These are phyloP conservation scores for Pithys albifrons DNA, from an alignment of 2,113 vertebrate genomes.

Conservation along the genomic window DNA sequence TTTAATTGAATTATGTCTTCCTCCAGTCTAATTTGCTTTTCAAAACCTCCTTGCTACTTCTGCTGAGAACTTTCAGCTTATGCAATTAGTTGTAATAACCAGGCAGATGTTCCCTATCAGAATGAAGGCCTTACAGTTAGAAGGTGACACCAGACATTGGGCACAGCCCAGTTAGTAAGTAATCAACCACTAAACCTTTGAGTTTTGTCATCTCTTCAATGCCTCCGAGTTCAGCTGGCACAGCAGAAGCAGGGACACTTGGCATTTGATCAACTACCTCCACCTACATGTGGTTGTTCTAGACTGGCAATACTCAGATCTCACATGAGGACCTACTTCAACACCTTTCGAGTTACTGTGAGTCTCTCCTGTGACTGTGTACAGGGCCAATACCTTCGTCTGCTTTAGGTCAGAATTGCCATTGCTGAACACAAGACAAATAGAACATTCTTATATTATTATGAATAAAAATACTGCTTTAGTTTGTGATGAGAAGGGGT, in stretches of 20 bases:
- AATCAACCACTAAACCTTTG: not conserved
- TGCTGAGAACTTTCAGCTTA: not conserved
- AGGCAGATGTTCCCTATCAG: not conserved
- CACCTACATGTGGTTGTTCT: not conserved
- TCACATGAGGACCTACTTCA: not conserved
- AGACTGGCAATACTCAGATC: not conserved
- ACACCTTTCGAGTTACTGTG: not conserved
- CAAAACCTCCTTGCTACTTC: not conserved
- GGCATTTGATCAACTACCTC: not conserved
- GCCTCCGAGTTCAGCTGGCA: not conserved
- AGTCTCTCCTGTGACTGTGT: slow-evolving; percentile 23
- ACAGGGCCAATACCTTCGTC: not conserved
- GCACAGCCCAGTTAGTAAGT: not conserved
- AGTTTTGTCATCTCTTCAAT: not conserved
- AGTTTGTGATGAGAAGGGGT: not conserved
- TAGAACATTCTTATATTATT: not conserved
- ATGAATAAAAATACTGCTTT: not conserved
- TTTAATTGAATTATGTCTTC: slow-evolving; percentile 11
- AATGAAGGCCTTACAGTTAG: not conserved
- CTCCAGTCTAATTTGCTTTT: not conserved
- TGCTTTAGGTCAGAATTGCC: not conserved
- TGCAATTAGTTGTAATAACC: not conserved
- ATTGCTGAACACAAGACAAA: not conserved
- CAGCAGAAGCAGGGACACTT: slow-evolving; percentile 7
- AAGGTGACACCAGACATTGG: not conserved